Base-by-base conservation (phyloP, 2,113 vertebrate genomes). In the Anolis carolinensis region DNA sequence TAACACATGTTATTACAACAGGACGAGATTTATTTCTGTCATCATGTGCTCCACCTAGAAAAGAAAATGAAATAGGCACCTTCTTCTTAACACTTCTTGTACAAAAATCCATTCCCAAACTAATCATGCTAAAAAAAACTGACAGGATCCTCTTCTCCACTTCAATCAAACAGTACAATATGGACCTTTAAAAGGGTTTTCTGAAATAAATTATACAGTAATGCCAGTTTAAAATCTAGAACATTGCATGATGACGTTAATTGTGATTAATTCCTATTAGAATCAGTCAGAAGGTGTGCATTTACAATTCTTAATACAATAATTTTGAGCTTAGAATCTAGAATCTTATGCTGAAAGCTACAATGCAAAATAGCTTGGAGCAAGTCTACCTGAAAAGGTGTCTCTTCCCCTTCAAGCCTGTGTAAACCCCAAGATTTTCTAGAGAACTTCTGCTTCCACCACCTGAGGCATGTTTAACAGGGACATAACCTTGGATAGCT, bases 11-110 rank as follows among this genome's bases (percentile, higher is more conserved):
- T 96, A 99, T 97, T 94, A 98, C 98, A 93, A 99, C 96, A 2
- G 99, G 98, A 25, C 99, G 98, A 92, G 98, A 99, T 97, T 99
- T 99, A 96, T 99, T 99, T 95, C 98, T 97, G 94, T 99, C 98
- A 93, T 99, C 99, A 0, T 98, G 97, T 67, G 98, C 96, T 78
- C 99, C 99, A 86, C 98, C 99, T 99, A 91, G 87, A 86, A 95
- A 93, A 85, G 83, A 75, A 89, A 91, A 94, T 87, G 75, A 86
- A 91, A 74, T 48, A 83, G 78, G 67, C 21, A 87, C 14, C 44
- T 80, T 91, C 81, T 91, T 79, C 81, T 90, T 79, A 88, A 55
- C 79, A 62, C 27, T 83, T 62, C 50, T 83, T 88, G 92, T 52
- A 81, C 75, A 82, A 86, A 92, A 87, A 13, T 44, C 89, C 79